Base-by-base conservation (phyloP, 1,140 invertebrate species). In the Leptestheria dahalacensis region DNA sequence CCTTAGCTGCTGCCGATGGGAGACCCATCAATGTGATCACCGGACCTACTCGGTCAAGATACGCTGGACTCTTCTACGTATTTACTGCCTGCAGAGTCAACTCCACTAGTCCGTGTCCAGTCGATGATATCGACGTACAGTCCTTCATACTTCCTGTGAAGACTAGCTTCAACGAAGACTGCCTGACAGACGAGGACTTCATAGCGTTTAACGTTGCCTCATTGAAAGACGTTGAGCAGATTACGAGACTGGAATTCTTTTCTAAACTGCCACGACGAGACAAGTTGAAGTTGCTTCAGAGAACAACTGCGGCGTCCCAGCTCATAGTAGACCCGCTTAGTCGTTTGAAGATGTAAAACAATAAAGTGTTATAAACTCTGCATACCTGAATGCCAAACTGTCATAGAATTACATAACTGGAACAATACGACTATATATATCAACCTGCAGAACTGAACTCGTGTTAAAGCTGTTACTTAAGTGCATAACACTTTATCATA, bases 221-320 rank as follows among this genome's bases (percentile, higher is more conserved):
- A 51, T 25, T 60, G 23, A 50, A 53, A 33, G 63, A 64, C 33
- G 63, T 64, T 0, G 57, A 61, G 41, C 48, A 24, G 3, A 29
- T 49, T 3, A 63, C 61, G 0, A 61, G 53, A 11, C 50, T 62
- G 25, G 21, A 41, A 15, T 62, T 64, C 57, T 64, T 54, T 53
- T 61, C 63, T 11, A 57, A 50, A 2, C 48, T 64, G 21, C 4
- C 26, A 1, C 48, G 57, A n/a, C 47, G 48, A 33, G 57, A 62
- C 15, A 60, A 60, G 33, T 28, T 52, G 48, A 50, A 23, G 2
- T 23, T 60, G 29, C 18, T 52, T 15, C 21, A 28, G 6, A 50
- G 49, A 60, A 60, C 58, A 20, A 50, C 58, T 6, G 25, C 52
- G 6, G 58, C 18, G 4, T 60, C 58, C 10, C 18, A 21, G 12